Base-by-base conservation (phyloP, 2,113 vertebrate genomes). In the Rhynchomys soricoides region DNA sequence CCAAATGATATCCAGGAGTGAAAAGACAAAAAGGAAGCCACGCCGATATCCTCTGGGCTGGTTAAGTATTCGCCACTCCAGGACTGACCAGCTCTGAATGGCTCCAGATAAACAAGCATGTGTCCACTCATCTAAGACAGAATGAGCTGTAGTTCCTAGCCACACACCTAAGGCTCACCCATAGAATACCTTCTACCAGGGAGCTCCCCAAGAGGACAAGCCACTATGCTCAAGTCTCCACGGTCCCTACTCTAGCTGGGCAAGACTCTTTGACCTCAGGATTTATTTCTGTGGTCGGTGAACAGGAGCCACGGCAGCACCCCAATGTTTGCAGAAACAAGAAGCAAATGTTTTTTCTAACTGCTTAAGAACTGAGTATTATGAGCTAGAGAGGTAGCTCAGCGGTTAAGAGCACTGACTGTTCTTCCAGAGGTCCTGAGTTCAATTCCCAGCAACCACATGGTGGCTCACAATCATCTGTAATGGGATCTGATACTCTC, bases 31-130 rank as follows among this genome's bases (percentile, higher is more conserved):
- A 82, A 83, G 37, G 21, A 78, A 0, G n/a, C 45, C 19, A 17
- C 0, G 0, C 10, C 4, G 22, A 0, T 4, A 10, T 43, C 59
- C 40, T 29, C 57, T 5, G 24, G n/a, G 5, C 8, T 3, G 2
- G 4, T 5, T 5, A 43, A 37, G 1, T 2, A 11, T 19, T 59
- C 45, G 64, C 62, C 2, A 34, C 17, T 1, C 13, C 31, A 29
- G n/a, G 45, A 91, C 8, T 6, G 1, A 21, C 48, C 3, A n/a
- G 24, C 31, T 12, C 31, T 31, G 13, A 45, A 19, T 40, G 7
- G 15, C 16, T 64, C 57, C 17, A 7, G 11, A 31, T 34, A 29
- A 74, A 43, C 2, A 21, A 43, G 37, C 15, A 26, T 0, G 0
- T 62, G 55, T 9, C 37, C 3, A 52, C 21, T 55, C 4, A 1